These are phyloP conservation scores for Opisthocomus hoazin DNA, from an alignment of 2,113 vertebrate species.

Conservation along the genomic window DNA sequence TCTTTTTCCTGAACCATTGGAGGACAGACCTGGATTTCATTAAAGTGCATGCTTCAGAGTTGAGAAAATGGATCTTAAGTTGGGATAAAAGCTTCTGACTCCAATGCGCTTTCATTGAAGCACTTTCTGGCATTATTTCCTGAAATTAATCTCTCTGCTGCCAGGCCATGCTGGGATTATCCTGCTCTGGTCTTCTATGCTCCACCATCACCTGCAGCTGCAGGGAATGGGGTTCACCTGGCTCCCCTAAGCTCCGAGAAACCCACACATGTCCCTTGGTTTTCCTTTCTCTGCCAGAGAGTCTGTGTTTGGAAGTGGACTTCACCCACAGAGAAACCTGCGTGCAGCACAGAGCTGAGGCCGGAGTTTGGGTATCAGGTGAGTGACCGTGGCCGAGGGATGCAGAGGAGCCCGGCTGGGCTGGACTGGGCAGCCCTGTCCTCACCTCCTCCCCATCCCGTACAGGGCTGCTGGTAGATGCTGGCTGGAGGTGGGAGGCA, in stretches of 20 bases:
- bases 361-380: constrained; percentile 81
- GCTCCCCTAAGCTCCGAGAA: background rate
- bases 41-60: background rate
- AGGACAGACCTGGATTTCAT: background rate
- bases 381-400: background rate
- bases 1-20: background rate
- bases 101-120: background rate
- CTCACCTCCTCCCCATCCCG: background rate
- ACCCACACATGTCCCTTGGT: background rate
- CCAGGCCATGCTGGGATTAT: background rate
- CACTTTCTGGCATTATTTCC: background rate
- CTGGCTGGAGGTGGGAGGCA: background rate
- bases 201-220: background rate
- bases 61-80: background rate
- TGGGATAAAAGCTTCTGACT: background rate
- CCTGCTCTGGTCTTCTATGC: background rate
- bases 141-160: background rate
- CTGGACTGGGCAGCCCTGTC: background rate
- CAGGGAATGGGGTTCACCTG: background rate
- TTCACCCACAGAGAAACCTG: constrained; percentile 58
- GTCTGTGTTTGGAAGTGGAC: constrained; percentile 92
- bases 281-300: constrained; percentile 58
- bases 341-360: constrained; percentile 72
- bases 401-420: background rate
- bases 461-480: background rate